phyloP scores from a whole-genome alignment of 1,140 invertebrate genomes.

The Drosophila jambulina region DNA sequence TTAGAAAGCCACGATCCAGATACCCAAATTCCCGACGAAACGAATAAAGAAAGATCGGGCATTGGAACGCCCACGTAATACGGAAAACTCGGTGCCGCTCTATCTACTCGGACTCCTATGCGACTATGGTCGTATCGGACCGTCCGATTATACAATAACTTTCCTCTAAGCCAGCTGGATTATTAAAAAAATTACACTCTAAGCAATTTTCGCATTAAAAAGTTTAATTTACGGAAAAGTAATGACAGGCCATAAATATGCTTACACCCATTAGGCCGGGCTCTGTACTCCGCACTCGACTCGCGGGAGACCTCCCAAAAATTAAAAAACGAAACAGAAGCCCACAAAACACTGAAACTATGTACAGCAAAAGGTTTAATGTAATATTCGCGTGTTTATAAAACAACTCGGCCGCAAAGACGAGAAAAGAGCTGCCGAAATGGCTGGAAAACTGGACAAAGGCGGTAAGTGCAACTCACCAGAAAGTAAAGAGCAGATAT shows the following conservation, averaged over 20 bases:
- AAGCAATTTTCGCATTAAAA: constrained; percentile 82
- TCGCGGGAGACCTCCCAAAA: constrained; percentile 19
- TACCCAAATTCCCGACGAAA: constrained; percentile 20
- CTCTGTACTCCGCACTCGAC: constrained; percentile 12
- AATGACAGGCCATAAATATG: constrained; percentile 79
- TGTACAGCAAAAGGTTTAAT: constrained; percentile 59
- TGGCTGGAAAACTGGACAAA: constrained; percentile 65
- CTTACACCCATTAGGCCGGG: constrained; percentile 71
- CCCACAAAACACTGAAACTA: constrained; percentile 50
- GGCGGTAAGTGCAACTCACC: constrained; percentile 59
- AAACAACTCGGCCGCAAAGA: constrained; percentile 62
- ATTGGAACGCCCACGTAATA: constrained; percentile 63
- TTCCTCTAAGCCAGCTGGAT: constrained; percentile 55
- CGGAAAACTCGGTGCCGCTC: constrained; percentile 54
- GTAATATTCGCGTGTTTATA: constrained; percentile 81
- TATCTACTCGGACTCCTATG: constrained; percentile 5
- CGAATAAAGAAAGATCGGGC: constrained; percentile 28
- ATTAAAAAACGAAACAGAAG: constrained; percentile 35
- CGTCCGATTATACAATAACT: constrained; percentile 20
- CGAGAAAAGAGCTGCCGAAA: constrained; percentile 16
- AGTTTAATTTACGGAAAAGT: constrained; percentile 80
- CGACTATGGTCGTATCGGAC: constrained; percentile 7
- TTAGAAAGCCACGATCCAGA: constrained; percentile 68
- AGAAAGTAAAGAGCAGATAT: constrained; percentile 37
- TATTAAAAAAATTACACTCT: constrained; percentile 72